Evolutionary conservation across 1,140 invertebrate genomes (phyloP).

Genomic region (Zaprionus tsacasi): DNA sequence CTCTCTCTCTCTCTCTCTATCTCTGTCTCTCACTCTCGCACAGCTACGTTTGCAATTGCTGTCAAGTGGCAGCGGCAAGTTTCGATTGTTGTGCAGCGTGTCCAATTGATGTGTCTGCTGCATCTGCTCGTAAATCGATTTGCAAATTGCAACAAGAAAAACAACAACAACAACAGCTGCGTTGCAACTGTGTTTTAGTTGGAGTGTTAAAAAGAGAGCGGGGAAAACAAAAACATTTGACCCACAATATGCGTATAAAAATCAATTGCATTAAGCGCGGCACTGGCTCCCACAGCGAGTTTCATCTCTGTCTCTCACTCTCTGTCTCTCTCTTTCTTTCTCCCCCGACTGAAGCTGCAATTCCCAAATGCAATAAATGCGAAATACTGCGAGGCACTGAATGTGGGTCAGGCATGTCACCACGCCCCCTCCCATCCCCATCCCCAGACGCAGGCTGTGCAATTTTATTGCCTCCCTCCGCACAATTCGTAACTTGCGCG

Average conservation of each 20-base stretch:
- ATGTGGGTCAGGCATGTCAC: conserved; percentile 35
- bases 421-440: not conserved
- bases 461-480: conserved; percentile 50
- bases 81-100: conserved; percentile 17
- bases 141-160: not conserved
- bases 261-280: conserved; percentile 73
- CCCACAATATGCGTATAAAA: conserved; percentile 40
- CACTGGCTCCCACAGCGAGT: conserved; percentile 32
- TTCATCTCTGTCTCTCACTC: not conserved
- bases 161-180: not conserved
- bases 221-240: conserved; percentile 30
- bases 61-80: conserved; percentile 27
- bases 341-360: conserved; percentile 13
- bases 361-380: conserved; percentile 70
- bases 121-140: not conserved
- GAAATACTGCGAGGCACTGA: conserved; percentile 48
- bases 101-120: conserved; percentile 35
- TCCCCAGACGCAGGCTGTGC: not conserved
- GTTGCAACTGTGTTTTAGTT: conserved; percentile 48
- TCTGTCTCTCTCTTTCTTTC: not conserved
- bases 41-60: conserved; percentile 22
- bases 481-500: conserved; percentile 10
- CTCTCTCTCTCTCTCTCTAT: no score
- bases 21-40: no score
- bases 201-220: conserved; percentile 18